Base-by-base conservation (phyloP, 2,797 vertebrate genomes). In the Thripadectes ignobilis region DNA sequence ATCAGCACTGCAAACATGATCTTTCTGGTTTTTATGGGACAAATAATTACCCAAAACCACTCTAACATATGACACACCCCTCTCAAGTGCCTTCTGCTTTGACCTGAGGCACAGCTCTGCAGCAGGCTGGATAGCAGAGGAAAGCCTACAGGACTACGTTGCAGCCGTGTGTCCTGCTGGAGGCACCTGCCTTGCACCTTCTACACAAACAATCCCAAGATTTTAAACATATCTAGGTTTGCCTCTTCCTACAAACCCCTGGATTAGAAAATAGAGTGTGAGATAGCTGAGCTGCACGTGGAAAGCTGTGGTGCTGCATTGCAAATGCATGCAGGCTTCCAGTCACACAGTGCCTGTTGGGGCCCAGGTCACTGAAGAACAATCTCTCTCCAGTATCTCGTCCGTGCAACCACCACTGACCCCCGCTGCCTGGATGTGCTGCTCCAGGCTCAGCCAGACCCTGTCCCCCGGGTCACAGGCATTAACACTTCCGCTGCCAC, bases 381-480 rank as follows among this genome's bases (percentile, higher is more conserved):
- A 32, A 9, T 27, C 21, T 38, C 38, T 49, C 36, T 39, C 52
- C 30, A 6, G 2, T 1, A 20, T 5, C 20, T 57, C 26, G 29
- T 63, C 73, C 17, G 19, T 8, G 76, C 39, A 41, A 52, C 5
- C 2, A 1, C 38, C 74, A 32, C 57, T 12, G 38, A 51, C 43
- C 51, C 8, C 26, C 23, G 52, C 32, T 2, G 4, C n/a, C 41
- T 27, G 76, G 54, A 49, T 7, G 7, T 11, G 61, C 65, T 57
- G 20, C 54, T 65, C 45, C 69, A 11, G 41, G 30, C 3, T 23
- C 18, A 12, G 38, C 41, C 72, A 59, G 63, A 57, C 29, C 23
- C 19, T 0, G 0, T 26, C 9, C 62, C 5, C 26, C 0, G 0
- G 32, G 34, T 23, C 3, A 1, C 15, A 27, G 71, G 17, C 24